These are phyloP conservation scores for Enteromius argenteus DNA, from an alignment of 2,797 vertebrate genomes.

Conservation along the genomic window DNA sequence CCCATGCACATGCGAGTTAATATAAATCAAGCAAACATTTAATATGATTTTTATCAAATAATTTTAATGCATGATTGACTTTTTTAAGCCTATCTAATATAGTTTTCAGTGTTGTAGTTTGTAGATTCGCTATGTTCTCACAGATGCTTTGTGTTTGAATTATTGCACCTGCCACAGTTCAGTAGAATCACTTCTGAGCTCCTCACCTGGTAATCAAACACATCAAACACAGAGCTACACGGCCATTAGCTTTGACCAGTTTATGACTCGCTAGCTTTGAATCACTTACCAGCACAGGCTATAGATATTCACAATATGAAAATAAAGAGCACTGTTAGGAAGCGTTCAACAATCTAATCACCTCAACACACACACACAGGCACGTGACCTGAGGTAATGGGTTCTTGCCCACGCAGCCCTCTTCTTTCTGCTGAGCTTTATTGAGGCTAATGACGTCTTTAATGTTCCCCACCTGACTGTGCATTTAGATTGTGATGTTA, in stretches of 20 bases:
- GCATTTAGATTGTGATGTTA: constrained; percentile 84
- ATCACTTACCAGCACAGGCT: constrained; percentile 38
- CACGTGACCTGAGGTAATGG: constrained; percentile 58
- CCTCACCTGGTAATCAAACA: neutral
- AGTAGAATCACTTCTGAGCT: constrained; percentile 5
- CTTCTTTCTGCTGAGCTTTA: constrained; percentile 61
- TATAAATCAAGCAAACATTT: neutral
- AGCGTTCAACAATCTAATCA: constrained; percentile 37
- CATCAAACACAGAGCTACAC: neutral
- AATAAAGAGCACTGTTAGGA: constrained; percentile 35
- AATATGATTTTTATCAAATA: neutral
- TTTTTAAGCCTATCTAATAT: neutral
- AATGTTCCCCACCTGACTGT: constrained; percentile 83
- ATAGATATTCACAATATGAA: constrained; percentile 44
- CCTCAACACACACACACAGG: constrained; percentile 33
- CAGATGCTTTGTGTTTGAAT: neutral
- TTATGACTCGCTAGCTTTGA: constrained; percentile 37
- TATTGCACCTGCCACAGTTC: neutral
- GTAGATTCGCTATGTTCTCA: neutral
- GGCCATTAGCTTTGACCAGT: constrained; percentile 28
- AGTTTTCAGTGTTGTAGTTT: neutral
- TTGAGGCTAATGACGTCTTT: constrained; percentile 78
- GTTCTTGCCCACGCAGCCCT: constrained; percentile 54
- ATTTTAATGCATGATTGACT: neutral
- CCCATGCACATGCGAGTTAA: neutral